These are phyloP conservation scores for Laticauda laticaudata DNA, from an alignment of 2,113 vertebrate genomes.

Conservation along the genomic window DNA sequence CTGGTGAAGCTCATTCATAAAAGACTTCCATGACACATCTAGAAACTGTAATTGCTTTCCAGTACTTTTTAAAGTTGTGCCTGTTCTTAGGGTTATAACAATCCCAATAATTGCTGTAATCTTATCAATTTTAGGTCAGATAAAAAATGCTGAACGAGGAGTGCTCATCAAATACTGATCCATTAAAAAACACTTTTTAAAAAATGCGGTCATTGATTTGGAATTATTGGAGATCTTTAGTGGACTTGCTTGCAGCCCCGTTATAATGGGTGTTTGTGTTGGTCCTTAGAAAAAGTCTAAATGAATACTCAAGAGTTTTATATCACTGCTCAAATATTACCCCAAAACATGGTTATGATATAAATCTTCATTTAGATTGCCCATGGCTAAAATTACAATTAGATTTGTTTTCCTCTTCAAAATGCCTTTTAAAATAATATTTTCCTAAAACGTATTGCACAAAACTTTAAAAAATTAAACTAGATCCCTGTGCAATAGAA, in stretches of 20 bases:
- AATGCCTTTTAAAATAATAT: constrained; percentile 8
- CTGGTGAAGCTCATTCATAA: not conserved
- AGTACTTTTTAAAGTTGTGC: not conserved
- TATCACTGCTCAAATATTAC: not conserved
- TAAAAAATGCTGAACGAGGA: not conserved
- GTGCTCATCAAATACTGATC: not conserved
- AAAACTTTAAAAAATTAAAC: constrained; percentile 37
- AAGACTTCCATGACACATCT: not conserved
- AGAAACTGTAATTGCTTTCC: not conserved
- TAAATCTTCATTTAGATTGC: constrained; percentile 2
- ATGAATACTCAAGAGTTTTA: not conserved
- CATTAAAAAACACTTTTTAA: not conserved
- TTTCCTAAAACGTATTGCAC: constrained; percentile 44
- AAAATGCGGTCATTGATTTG: not conserved
- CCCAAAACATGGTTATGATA: not conserved
- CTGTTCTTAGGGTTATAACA: constrained; percentile 21
- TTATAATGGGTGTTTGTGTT: not conserved
- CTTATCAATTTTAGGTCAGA: not conserved
- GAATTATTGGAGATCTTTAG: not conserved
- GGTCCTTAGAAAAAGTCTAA: not conserved
- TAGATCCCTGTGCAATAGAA: constrained; percentile 40
- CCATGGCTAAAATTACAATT: constrained; percentile 47
- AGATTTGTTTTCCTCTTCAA: constrained; percentile 46
- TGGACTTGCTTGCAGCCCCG: not conserved
- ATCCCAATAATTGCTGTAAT: not conserved